phyloP scores from a whole-genome alignment of 2,888 invertebrate species.

The Tribolium freemani region DNA sequence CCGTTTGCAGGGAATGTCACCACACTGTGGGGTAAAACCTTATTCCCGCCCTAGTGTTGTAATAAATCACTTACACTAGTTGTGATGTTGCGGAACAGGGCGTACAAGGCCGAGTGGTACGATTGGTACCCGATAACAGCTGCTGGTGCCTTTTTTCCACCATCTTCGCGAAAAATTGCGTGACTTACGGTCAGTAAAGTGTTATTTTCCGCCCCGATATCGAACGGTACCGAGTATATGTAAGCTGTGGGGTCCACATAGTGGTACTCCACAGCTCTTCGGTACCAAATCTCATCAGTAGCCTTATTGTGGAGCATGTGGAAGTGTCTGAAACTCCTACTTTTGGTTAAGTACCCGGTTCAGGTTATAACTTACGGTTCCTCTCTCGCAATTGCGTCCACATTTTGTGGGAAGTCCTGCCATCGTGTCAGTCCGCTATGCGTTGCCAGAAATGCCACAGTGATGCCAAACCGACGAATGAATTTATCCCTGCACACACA shows the following conservation, averaged over 20 bases:
- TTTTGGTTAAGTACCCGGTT: not conserved
- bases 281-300: slow-evolving; percentile 92
- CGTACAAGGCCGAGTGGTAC: slow-evolving; percentile 82
- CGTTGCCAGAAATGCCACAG: slow-evolving; percentile 89
- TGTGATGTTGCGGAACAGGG: slow-evolving; percentile 87
- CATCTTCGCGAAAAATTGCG: slow-evolving; percentile 79
- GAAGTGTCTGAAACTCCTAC: slow-evolving; percentile 74
- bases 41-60: not conserved
- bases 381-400: slow-evolving; percentile 64
- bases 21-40: slow-evolving; percentile 48
- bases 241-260: slow-evolving; percentile 83
- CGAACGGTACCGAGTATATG: slow-evolving; percentile 84
- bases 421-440: slow-evolving; percentile 92
- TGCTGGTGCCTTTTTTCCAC: slow-evolving; percentile 73
- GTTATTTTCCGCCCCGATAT: slow-evolving; percentile 71
- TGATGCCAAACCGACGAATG: slow-evolving; percentile 68
- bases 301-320: slow-evolving; percentile 82
- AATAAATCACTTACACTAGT: slow-evolving; percentile 71
- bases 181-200: slow-evolving; percentile 88
- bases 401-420: slow-evolving; percentile 80
- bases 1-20: slow-evolving; percentile 67
- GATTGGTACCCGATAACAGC: slow-evolving; percentile 88
- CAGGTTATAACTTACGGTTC: slow-evolving; percentile 54
- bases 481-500: slow-evolving; percentile 27
- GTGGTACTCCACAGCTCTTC: slow-evolving; percentile 89